phyloP scores from a whole-genome alignment of 2,797 vertebrate species.

The Salarias fasciatus region DNA sequence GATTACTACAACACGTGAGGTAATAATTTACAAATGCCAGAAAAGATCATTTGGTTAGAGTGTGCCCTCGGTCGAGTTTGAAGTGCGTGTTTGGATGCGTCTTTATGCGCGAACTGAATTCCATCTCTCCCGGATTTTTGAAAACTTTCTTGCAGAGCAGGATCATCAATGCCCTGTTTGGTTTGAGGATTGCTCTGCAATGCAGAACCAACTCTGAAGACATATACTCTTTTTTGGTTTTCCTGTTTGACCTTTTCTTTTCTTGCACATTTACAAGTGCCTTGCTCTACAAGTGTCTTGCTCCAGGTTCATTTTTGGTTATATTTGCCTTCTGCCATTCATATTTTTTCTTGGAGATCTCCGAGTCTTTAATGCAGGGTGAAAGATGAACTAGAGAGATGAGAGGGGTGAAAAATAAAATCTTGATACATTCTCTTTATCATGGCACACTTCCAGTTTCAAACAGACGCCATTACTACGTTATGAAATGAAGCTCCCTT shows the following conservation, averaged over 20 bases:
- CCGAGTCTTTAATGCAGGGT: conserved; percentile 10
- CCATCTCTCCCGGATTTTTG: too few species aligned
- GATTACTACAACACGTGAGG: conserved; percentile 5
- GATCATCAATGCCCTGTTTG: background rate
- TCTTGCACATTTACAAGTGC: background rate
- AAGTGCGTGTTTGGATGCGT: background rate
- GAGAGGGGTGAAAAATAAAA: background rate
- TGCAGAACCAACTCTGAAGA: background rate
- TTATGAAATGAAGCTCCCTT: conserved; percentile 37
- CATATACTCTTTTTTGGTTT: background rate
- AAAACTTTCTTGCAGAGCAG: too few species aligned
- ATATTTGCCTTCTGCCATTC: conserved; percentile 5
- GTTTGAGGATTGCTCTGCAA: background rate
- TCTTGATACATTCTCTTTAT: conserved; percentile 29
- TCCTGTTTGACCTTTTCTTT: background rate
- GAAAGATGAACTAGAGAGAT: conserved; percentile 12
- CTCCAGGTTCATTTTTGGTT: background rate
- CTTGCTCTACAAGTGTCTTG: background rate
- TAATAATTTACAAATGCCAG: conserved; percentile 15
- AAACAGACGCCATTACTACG: conserved; percentile 37
- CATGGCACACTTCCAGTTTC: conserved; percentile 46
- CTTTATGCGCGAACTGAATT: too few species aligned
- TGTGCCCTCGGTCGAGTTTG: background rate
- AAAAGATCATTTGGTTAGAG: conserved; percentile 24
- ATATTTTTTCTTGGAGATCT: background rate